Conservation (phyloP, 2,888 invertebrate genomes). For the Idaea dimidiata region DNA sequence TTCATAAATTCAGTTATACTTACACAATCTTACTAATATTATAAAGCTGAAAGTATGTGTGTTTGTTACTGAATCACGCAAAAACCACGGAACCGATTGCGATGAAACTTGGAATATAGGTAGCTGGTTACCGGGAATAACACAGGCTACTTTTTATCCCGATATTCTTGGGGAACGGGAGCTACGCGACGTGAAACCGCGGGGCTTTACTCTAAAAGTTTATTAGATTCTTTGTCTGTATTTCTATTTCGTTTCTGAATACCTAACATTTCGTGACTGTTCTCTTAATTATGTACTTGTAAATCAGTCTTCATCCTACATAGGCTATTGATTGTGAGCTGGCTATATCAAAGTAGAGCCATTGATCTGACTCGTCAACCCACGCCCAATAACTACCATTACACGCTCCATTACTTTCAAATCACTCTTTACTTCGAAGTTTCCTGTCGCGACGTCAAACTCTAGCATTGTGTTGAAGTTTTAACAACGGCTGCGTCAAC, state of each 20-base stretch:
- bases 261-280: background rate
- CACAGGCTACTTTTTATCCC: too few relatives aligned
- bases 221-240: background rate
- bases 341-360: slow-evolving; percentile 37
- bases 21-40: too few relatives aligned
- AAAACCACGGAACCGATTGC: too few relatives aligned
- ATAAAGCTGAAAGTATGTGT: too few relatives aligned
- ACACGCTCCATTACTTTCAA: slow-evolving; percentile 69
- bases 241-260: background rate
- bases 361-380: slow-evolving; percentile 45
- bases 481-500: slow-evolving; percentile 6
- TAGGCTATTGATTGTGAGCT: slow-evolving; percentile 33
- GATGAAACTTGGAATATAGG: too few relatives aligned
- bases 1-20: too few relatives aligned
- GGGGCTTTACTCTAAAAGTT: too few relatives aligned
- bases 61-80: too few relatives aligned
- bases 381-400: slow-evolving; percentile 64
- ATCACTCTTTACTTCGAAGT: slow-evolving; percentile 51
- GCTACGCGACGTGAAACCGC: too few relatives aligned
- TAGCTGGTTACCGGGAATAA: too few relatives aligned
- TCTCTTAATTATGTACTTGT: background rate
- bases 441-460: slow-evolving; percentile 41
- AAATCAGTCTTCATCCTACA: slow-evolving; percentile 20
- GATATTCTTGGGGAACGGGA: too few relatives aligned
- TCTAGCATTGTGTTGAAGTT: slow-evolving; percentile 25